Conservation (phyloP, 2,797 vertebrate species). For the Tragelaphus eurycerus region DNA sequence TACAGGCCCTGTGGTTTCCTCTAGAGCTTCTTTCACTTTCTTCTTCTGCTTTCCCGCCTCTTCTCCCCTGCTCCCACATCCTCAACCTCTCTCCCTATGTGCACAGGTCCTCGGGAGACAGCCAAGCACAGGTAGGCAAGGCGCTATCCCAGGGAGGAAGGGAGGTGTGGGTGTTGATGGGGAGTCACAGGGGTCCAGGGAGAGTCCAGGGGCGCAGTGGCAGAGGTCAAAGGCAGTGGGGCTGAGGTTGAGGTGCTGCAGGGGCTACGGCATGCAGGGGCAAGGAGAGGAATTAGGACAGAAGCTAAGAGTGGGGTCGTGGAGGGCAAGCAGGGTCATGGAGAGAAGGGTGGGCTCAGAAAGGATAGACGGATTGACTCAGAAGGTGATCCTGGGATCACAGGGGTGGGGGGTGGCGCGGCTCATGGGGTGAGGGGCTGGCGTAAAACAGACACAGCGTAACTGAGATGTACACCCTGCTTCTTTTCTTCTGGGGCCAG, state of each 20-base stretch:
- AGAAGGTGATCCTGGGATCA: neutral
- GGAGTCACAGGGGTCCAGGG: neutral
- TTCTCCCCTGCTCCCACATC: neutral
- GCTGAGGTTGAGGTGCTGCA: neutral
- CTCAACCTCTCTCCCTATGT: neutral
- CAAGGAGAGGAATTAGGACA: neutral
- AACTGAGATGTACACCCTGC: neutral
- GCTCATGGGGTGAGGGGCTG: neutral
- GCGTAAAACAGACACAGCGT: neutral
- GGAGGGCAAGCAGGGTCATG: neutral
- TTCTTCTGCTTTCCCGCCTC: slow-evolving; percentile 52
- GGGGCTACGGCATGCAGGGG: neutral
- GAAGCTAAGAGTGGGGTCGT: neutral
- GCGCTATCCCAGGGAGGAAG: neutral
- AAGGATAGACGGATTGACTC: neutral
- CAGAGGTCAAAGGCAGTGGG: neutral
- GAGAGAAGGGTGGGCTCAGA: neutral
- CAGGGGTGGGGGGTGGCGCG: neutral
- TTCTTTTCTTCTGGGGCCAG: neutral
- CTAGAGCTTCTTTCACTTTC: slow-evolving; percentile 70
- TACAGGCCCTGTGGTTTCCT: slow-evolving; percentile 65
- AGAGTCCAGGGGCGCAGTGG: neutral
- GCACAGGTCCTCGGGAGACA: neutral
- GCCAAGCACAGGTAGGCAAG: slow-evolving; percentile 1
- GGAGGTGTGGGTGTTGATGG: fast-evolving